Evolutionary conservation across 2,888 invertebrate species (phyloP), one percentile per base, ranked within the genome.

Genomic region (Drosophila quinaria): DNA sequence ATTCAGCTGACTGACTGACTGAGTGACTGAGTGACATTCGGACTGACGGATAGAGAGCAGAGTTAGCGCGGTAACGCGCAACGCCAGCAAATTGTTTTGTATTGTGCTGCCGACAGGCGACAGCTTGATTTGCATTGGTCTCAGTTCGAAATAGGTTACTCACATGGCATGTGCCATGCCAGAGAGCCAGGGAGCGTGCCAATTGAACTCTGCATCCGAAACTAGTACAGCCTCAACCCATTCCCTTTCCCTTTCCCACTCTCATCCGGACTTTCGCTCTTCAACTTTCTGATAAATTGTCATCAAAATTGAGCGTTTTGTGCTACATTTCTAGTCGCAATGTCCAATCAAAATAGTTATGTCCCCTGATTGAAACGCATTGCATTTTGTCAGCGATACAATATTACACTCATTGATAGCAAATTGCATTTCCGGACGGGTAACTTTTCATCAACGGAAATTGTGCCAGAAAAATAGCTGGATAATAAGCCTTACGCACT

Each of bases 41-140:
- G 72, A 74, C 74, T 59, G 73, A 22, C 54, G 15, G 63, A 42
- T 33, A 11, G 39, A 35, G 29, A 41, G 52, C 8, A 29, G 37
- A 19, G 22, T 13, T 60, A 54, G 42, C 31, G 41, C 59, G 58
- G 58, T 65, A 60, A 46, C 56, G 73, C 46, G 74, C 77, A 74
- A 61, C 68, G 72, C 72, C 62, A 74, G 89, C 84, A 89, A 85
- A 85, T 85, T 85, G 84, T 89, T 87, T 84, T 84, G 84, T 84
- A 84, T 84, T 89, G 84, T 84, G 79, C 69, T 63, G 68, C 66
- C 66, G 74, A 81, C 74, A 73, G 67, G 70, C 81, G 85, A 87
- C 84, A 87, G 84, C 72, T 89, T 81, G 84, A 89, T 89, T 83
- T 89, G 89, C 87, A 72, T 68, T 74, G 70, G 68, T 63, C 65